Conservation (phyloP, 2,113 vertebrate genomes). For the Nanger granti region DNA sequence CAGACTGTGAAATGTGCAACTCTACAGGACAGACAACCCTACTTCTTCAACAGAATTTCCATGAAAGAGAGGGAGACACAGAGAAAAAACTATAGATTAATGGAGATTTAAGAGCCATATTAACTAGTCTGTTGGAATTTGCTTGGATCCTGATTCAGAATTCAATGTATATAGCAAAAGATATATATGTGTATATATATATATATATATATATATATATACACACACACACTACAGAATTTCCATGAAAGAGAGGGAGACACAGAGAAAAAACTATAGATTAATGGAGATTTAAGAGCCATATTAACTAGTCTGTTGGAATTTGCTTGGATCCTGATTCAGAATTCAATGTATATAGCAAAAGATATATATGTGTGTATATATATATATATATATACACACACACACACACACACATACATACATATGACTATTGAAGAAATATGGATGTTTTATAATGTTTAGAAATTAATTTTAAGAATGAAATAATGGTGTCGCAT, state of each 20-base stretch:
- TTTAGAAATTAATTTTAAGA: background rate
- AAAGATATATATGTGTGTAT: background rate
- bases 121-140: background rate
- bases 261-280: background rate
- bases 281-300: background rate
- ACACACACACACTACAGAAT: too few species aligned
- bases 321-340: background rate
- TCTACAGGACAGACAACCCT: background rate
- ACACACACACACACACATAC: too few species aligned
- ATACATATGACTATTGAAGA: background rate
- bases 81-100: background rate
- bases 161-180: background rate
- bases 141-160: background rate
- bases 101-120: background rate
- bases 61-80: background rate
- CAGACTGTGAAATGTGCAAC: background rate
- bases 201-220: too few species aligned
- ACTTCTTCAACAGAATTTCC: background rate
- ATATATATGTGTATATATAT: too few species aligned
- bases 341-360: background rate
- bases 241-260: background rate
- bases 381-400: too few species aligned
- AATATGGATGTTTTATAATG: background rate
- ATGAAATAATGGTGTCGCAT: background rate
- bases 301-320: background rate